Conservation (phyloP, 2,113 vertebrate species). For the Toxotes jaculatrix region DNA sequence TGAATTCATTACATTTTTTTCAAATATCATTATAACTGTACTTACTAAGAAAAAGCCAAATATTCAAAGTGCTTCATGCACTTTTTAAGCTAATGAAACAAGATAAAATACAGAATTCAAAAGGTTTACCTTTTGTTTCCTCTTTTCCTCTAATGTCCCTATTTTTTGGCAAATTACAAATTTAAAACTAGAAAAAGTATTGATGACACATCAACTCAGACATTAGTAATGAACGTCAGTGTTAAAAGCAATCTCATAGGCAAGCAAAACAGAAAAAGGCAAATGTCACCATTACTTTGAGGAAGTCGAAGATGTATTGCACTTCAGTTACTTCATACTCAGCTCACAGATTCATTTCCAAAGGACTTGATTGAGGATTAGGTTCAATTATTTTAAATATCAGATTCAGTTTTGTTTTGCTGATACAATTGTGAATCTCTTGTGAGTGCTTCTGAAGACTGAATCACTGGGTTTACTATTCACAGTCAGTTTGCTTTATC, state of each 20-base stretch:
- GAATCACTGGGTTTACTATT: slow-evolving; percentile 8
- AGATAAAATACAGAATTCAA: slow-evolving; percentile 88
- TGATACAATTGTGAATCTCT: slow-evolving; percentile 5
- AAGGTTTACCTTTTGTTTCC: slow-evolving; percentile 94
- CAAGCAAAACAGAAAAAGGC: slow-evolving; percentile 90
- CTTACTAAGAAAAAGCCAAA: slow-evolving; percentile 87
- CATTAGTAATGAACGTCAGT: slow-evolving; percentile 97
- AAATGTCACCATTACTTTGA: slow-evolving; percentile 94
- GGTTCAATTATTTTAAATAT: background rate
- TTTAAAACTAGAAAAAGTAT: slow-evolving; percentile 86
- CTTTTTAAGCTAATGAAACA: slow-evolving; percentile 68
- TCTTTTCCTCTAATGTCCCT: slow-evolving; percentile 95
- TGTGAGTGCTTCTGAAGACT: background rate
- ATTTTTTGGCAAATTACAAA: slow-evolving; percentile 92
- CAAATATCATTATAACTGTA: slow-evolving; percentile 76
- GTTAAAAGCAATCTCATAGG: slow-evolving; percentile 94
- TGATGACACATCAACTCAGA: slow-evolving; percentile 97
- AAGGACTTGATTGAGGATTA: background rate
- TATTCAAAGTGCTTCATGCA: slow-evolving; percentile 91
- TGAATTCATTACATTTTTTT: slow-evolving; percentile 74
- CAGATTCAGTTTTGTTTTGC: background rate
- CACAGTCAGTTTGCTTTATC: slow-evolving; percentile 33
- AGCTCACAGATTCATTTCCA: background rate
- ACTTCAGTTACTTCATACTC: slow-evolving; percentile 1
- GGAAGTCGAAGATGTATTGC: slow-evolving; percentile 86